Evolutionary conservation across 2,797 vertebrate genomes (phyloP).

Genomic region (Coreius guichenoti): DNA sequence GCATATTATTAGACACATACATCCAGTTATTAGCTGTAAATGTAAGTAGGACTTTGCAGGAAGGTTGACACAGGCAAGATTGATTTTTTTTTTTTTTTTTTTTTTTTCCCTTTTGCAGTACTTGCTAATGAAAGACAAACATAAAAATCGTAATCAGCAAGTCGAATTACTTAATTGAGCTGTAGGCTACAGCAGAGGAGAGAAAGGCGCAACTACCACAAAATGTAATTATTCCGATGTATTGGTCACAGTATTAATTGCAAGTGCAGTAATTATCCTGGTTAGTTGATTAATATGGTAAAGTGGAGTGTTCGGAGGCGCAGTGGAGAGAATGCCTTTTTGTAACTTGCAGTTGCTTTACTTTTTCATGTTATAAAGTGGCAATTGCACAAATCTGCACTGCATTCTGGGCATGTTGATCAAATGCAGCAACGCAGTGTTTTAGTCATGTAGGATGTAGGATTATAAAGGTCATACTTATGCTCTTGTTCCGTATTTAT

Average conservation of each 20-base stretch:
- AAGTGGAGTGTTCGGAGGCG: not conserved
- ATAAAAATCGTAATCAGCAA: constrained; percentile 26
- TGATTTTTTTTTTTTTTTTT: constrained; percentile 1
- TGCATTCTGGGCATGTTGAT: not conserved
- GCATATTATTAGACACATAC: not conserved
- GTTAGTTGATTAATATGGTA: constrained; percentile 32
- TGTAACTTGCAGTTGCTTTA: not conserved
- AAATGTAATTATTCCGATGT: constrained; percentile 39
- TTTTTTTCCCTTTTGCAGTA: not conserved
- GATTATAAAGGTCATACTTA: constrained; percentile 11
- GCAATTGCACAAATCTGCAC: not conserved
- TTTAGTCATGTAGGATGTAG: constrained; percentile 1
- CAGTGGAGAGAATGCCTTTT: not conserved
- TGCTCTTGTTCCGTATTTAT: constrained; percentile 3
- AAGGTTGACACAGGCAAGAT: not conserved
- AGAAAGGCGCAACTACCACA: not conserved
- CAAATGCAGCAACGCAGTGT: not conserved
- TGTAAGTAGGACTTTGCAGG: not conserved
- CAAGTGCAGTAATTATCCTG: constrained; percentile 38
- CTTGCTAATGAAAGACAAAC: constrained; percentile 32
- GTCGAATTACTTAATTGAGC: constrained; percentile 16
- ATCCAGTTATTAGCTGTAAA: not conserved
- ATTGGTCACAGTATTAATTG: constrained; percentile 45
- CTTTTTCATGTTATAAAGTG: not conserved
- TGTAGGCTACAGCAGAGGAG: constrained; percentile 8